A percentile compares a stretch with the other conserved stretches of the same genome.
These are phyloP conservation scores for Pelecanoides urinatrix DNA, from an alignment of 2,113 vertebrate species.

Conservation along the genomic window DNA sequence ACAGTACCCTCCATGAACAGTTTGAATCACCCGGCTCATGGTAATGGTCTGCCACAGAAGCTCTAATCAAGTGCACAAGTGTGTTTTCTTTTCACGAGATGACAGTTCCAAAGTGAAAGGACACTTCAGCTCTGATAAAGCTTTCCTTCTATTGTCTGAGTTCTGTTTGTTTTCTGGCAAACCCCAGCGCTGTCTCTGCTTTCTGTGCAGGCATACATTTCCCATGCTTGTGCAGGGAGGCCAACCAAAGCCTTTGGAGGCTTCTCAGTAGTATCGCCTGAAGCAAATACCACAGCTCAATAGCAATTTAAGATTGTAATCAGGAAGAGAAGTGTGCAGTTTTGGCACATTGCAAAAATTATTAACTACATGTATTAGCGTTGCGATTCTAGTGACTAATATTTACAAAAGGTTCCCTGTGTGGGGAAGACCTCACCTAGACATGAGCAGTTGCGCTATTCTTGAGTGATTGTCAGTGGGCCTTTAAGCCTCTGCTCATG, in stretches of 20 bases:
- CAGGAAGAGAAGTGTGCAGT: conserved; percentile 79
- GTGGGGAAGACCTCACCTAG: conserved; percentile 71
- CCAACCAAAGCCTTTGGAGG: conserved; percentile 77
- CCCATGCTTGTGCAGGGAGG: conserved; percentile 67
- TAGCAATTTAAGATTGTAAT: conserved; percentile 82
- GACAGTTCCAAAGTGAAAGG: conserved; percentile 77
- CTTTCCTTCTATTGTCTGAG: conserved; percentile 76
- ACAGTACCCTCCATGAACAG: conserved; percentile 6
- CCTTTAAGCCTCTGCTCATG: conserved; percentile 63
- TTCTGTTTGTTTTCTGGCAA: conserved; percentile 80
- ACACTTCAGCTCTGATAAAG: conserved; percentile 75
- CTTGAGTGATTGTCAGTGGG: conserved; percentile 73
- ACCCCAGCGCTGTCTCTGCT: conserved; percentile 67
- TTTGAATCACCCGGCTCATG: conserved; percentile 29
- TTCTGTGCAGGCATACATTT: conserved; percentile 62
- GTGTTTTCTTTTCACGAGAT: conserved; percentile 63
- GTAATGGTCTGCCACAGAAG: conserved; percentile 61
- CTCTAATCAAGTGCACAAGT: conserved; percentile 10
- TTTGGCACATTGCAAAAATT: conserved; percentile 79
- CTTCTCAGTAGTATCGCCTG: conserved; percentile 77
- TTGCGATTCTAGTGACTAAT: conserved; percentile 79
- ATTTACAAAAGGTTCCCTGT: conserved; percentile 79
- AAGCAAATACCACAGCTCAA: conserved; percentile 79
- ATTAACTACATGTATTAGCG: conserved; percentile 80
- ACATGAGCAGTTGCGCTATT: conserved; percentile 66